Conservation (phyloP, 2,888 invertebrate genomes). For the Drosophila phalerata region DNA sequence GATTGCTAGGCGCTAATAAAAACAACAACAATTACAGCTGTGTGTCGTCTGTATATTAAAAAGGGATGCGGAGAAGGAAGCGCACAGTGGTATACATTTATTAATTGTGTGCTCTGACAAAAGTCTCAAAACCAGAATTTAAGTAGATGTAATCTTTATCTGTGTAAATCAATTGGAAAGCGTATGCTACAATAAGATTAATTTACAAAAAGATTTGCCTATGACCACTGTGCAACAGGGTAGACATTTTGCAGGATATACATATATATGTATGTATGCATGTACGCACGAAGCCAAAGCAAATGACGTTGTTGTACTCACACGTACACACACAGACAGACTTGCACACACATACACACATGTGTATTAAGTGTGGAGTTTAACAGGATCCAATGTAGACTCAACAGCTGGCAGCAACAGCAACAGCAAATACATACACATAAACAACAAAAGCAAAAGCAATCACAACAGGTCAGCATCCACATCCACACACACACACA, state of each 20-base stretch:
- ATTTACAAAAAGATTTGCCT: neutral
- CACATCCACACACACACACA: constrained; percentile 31
- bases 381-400: constrained; percentile 61
- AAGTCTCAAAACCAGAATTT: constrained; percentile 1
- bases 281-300: constrained; percentile 61
- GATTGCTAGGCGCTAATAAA: constrained; percentile 54
- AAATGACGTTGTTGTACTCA: constrained; percentile 63
- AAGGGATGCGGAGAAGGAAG: constrained; percentile 23
- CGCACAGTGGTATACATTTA: constrained; percentile 40
- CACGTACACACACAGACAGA: constrained; percentile 26
- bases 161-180: neutral
- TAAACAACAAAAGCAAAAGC: constrained; percentile 46
- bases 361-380: constrained; percentile 33
- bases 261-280: constrained; percentile 15
- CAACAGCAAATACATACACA: constrained; percentile 34
- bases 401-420: constrained; percentile 53
- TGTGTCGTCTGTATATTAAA: constrained; percentile 40
- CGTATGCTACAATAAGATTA: constrained; percentile 1
- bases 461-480: constrained; percentile 64
- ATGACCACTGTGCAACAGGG: constrained; percentile 45
- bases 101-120: neutral
- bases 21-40: constrained; percentile 79
- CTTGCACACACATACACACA: constrained; percentile 9
- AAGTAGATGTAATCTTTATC: neutral
- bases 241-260: constrained; percentile 71